Conservation (phyloP, 2,888 invertebrate species). For the Apamea anceps region DNA sequence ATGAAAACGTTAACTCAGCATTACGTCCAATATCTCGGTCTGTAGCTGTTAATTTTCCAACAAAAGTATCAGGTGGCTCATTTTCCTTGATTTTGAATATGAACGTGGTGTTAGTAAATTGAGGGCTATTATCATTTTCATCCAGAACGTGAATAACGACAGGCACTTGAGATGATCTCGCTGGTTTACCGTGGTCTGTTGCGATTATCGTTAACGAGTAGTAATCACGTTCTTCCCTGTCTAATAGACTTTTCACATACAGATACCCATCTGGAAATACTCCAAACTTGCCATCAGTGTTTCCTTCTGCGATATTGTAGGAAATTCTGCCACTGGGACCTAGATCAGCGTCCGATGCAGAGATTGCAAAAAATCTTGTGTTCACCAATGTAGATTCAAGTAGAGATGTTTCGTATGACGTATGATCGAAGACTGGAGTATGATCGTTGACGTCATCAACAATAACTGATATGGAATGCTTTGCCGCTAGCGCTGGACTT, state of each 20-base stretch:
- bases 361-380: conserved; percentile 96
- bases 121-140: conserved; percentile 98
- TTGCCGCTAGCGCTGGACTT: conserved; percentile 93
- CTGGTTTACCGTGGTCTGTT: conserved; percentile 94
- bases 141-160: conserved; percentile 98
- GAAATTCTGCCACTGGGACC: conserved; percentile 94
- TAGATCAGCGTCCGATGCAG: conserved; percentile 97
- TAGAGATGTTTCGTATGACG: conserved; percentile 97
- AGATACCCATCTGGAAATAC: conserved; percentile 98
- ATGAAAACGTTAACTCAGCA: conserved; percentile 96
- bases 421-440: conserved; percentile 97
- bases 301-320: conserved; percentile 96
- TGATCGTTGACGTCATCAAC: conserved; percentile 98
- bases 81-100: conserved; percentile 97
- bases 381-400: conserved; percentile 97
- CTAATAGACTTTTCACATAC: conserved; percentile 96
- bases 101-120: conserved; percentile 97
- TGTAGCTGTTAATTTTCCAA: conserved; percentile 96
- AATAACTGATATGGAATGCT: conserved; percentile 93
- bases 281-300: conserved; percentile 96
- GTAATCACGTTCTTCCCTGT: conserved; percentile 97
- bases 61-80: conserved; percentile 96
- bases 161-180: conserved; percentile 95
- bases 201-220: conserved; percentile 97
- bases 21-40: conserved; percentile 97